Evolutionary conservation across 1,140 invertebrate genomes (phyloP).

Genomic region (Cherax quadricarinatus): DNA sequence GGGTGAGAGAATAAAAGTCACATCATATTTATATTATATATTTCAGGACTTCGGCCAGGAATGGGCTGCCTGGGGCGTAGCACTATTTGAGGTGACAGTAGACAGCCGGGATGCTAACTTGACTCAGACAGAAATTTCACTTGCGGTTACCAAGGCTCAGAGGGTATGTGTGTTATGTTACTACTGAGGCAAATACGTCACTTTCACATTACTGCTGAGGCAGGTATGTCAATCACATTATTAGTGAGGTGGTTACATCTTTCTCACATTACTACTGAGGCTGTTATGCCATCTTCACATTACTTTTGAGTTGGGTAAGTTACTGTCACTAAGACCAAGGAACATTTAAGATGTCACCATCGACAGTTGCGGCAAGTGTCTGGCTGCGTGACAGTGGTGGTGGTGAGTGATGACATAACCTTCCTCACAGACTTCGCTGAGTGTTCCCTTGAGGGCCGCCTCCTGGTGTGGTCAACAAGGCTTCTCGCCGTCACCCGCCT

Average conservation of each 20-base stretch:
- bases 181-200: neutral
- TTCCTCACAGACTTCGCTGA: neutral
- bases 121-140: neutral
- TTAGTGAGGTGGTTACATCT: neutral
- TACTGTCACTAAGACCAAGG: no score
- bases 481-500: neutral
- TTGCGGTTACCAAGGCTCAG: neutral
- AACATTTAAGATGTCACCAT: no score
- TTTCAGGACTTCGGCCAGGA: no score
- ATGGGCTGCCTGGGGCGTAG: neutral
- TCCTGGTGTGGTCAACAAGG: neutral
- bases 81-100: neutral
- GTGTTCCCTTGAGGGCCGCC: neutral
- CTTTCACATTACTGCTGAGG: neutral
- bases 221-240: neutral
- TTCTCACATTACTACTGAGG: neutral
- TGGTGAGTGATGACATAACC: neutral
- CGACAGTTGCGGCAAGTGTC: neutral
- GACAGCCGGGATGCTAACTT: neutral
- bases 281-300: neutral
- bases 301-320: neutral
- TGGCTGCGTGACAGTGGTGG: neutral
- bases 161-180: neutral
- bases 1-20: no score
- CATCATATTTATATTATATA: no score